phyloP scores from a whole-genome alignment of 2,888 invertebrate species.

The Serripes groenlandicus region DNA sequence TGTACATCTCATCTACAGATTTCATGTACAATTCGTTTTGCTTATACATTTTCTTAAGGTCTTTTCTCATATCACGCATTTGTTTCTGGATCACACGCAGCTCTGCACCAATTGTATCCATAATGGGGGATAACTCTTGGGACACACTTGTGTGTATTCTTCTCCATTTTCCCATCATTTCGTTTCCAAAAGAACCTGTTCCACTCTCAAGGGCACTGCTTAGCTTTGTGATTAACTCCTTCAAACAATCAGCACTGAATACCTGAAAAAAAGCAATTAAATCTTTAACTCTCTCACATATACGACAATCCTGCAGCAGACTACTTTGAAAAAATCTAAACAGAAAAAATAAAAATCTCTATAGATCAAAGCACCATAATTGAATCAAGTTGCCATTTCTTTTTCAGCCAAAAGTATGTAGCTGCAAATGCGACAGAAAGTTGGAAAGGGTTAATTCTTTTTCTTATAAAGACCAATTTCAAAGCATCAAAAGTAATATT shows the following conservation, averaged over 20 bases:
- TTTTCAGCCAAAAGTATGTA: no score
- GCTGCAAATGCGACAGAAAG: no score
- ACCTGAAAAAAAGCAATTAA: conserved; percentile 41
- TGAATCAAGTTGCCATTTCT: no score
- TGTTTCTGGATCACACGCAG: conserved; percentile 58
- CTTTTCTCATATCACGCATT: conserved; percentile 64
- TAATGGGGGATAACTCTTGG: conserved; percentile 70
- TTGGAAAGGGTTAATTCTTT: no score
- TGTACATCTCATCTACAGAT: conserved; percentile 66
- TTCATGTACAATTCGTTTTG: conserved; percentile 73
- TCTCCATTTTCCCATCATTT: conserved; percentile 72
- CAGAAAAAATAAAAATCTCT: no score
- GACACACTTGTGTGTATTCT: conserved; percentile 69
- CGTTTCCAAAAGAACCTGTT: conserved; percentile 53
- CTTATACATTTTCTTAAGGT: conserved; percentile 71
- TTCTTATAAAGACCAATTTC: no score
- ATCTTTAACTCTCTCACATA: not conserved
- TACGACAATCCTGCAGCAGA: not conserved
- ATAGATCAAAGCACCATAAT: no score
- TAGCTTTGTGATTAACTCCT: conserved; percentile 52
- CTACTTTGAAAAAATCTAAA: not conserved
- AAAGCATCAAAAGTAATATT: no score
- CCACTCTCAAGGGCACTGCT: conserved; percentile 51
- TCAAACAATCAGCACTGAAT: conserved; percentile 52
- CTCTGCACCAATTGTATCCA: conserved; percentile 62